phyloP scores from a whole-genome alignment of 2,113 vertebrate species.

The Hyperoodon ampullatus region DNA sequence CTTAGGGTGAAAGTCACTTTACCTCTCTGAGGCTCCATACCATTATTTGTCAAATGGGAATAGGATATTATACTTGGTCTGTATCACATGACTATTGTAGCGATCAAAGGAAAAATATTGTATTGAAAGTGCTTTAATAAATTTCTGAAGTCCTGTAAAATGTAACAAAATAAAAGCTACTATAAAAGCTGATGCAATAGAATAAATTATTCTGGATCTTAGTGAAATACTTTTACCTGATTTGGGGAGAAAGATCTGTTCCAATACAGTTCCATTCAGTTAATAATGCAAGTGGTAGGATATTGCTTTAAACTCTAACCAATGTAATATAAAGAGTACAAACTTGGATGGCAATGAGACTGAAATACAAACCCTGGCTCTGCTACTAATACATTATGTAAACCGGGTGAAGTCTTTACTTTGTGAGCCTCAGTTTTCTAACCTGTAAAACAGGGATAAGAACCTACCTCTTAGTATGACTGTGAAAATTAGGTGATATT shows the following conservation, averaged over 20 bases:
- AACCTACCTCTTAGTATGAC: not conserved
- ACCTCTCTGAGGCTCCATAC: not conserved
- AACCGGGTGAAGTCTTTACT: not conserved
- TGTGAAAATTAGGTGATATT: not conserved
- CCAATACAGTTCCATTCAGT: not conserved
- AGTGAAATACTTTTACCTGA: not conserved
- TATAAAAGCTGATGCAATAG: constrained; percentile 34
- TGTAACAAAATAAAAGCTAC: constrained; percentile 13
- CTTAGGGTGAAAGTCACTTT: not conserved
- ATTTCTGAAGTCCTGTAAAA: not conserved
- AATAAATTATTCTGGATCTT: constrained; percentile 39
- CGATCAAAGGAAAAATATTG: constrained; percentile 19
- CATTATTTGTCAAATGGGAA: not conserved
- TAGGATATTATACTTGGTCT: not conserved
- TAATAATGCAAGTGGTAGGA: not conserved
- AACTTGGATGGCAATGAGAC: not conserved
- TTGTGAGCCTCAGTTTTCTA: not conserved
- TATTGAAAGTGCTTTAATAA: not conserved
- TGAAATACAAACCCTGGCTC: not conserved
- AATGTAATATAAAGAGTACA: not conserved
- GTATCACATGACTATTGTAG: not conserved
- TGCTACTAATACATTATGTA: not conserved
- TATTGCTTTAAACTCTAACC: not conserved
- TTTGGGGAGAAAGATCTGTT: not conserved
- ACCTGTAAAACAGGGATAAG: not conserved